phyloP scores from a whole-genome alignment of 1,140 invertebrate species.

The Pogonomyrmex barbatus region DNA sequence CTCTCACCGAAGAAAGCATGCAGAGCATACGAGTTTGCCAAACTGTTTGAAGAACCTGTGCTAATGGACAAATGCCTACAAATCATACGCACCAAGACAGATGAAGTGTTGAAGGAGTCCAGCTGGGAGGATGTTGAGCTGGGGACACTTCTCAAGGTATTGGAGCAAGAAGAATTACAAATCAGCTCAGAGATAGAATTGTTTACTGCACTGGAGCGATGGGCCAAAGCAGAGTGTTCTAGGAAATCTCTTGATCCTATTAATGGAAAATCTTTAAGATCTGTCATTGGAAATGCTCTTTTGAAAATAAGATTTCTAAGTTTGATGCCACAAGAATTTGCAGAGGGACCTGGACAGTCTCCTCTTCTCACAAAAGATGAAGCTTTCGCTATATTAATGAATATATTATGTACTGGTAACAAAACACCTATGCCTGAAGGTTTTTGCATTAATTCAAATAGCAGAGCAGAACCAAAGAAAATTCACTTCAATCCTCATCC shows the following conservation, averaged over 20 bases:
- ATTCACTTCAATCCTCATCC: not conserved
- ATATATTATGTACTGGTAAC: slow-evolving; percentile 89
- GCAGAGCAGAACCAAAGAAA: slow-evolving; percentile 64
- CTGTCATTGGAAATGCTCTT: slow-evolving; percentile 87
- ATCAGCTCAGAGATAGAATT: slow-evolving; percentile 91
- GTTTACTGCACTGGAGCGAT: slow-evolving; percentile 90
- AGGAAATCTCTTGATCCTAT: slow-evolving; percentile 79
- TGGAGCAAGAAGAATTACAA: slow-evolving; percentile 90
- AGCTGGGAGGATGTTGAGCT: slow-evolving; percentile 92
- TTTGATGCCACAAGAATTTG: slow-evolving; percentile 92
- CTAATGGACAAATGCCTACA: slow-evolving; percentile 92
- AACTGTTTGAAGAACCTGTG: slow-evolving; percentile 92
- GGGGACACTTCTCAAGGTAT: slow-evolving; percentile 90
- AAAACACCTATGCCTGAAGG: slow-evolving; percentile 90
- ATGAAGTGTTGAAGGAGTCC: slow-evolving; percentile 90
- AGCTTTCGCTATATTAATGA: slow-evolving; percentile 93
- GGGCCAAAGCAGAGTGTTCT: slow-evolving; percentile 86
- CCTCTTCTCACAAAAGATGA: slow-evolving; percentile 91
- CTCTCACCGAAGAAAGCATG: slow-evolving; percentile 92
- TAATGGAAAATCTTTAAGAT: slow-evolving; percentile 82
- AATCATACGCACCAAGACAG: slow-evolving; percentile 91
- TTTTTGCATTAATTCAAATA: slow-evolving; percentile 86
- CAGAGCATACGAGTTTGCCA: slow-evolving; percentile 94
- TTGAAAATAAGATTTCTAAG: slow-evolving; percentile 92
- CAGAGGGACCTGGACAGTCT: slow-evolving; percentile 91